Evolutionary conservation across 2,888 invertebrate species (phyloP).

Genomic region (Nowickia ferox): DNA sequence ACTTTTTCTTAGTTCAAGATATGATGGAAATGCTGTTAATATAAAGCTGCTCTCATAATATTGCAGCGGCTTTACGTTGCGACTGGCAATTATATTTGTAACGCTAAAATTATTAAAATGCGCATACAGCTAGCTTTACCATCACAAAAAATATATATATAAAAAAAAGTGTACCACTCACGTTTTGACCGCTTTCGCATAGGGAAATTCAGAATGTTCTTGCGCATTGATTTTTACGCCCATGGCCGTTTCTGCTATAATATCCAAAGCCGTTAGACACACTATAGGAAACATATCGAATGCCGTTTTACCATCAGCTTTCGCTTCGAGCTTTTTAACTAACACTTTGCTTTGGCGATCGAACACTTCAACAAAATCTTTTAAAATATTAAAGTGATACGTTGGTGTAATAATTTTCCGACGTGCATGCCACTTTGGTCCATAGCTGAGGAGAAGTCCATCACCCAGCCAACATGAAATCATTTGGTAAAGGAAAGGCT

Average conservation of each 20-base stretch:
- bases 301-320: constrained; percentile 80
- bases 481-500: constrained; percentile 55
- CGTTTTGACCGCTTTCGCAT: constrained; percentile 88
- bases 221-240: constrained; percentile 83
- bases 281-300: constrained; percentile 80
- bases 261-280: constrained; percentile 77
- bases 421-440: constrained; percentile 64
- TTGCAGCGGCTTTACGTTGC: constrained; percentile 66
- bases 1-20: constrained; percentile 51
- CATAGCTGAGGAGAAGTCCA: constrained; percentile 64
- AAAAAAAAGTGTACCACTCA: constrained; percentile 78
- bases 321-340: constrained; percentile 83
- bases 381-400: constrained; percentile 81
- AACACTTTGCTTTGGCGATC: constrained; percentile 86
- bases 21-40: constrained; percentile 44
- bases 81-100: constrained; percentile 63
- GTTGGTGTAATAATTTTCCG: constrained; percentile 69
- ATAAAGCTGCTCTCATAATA: constrained; percentile 52
- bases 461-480: constrained; percentile 64
- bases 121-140: neutral
- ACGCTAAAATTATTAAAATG: constrained; percentile 47
- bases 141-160: neutral
- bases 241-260: constrained; percentile 75
- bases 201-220: constrained; percentile 85
- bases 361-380: constrained; percentile 88